phyloP scores from a whole-genome alignment of 2,797 vertebrate genomes.

The Sciurus vulgaris region DNA sequence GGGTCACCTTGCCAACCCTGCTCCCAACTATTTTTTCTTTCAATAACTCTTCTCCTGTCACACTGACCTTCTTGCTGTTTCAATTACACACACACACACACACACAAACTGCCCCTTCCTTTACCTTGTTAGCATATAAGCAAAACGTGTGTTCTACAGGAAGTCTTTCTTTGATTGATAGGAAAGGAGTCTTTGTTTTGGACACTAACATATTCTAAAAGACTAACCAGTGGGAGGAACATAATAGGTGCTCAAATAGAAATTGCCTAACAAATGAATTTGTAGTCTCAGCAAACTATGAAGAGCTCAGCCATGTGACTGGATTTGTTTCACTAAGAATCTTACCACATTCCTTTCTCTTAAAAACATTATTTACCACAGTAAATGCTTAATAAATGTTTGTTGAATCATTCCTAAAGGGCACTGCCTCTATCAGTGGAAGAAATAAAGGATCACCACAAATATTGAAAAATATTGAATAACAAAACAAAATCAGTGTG shows the following conservation, averaged over 20 bases:
- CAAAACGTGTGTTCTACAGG: background rate
- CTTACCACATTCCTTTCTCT: background rate
- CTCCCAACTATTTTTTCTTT: background rate
- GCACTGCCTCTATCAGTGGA: background rate
- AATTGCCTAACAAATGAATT: slow-evolving; percentile 51
- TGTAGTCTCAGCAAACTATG: slow-evolving; percentile 45
- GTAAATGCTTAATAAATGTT: slow-evolving; percentile 6
- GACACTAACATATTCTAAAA: background rate
- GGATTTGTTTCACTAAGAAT: slow-evolving; percentile 27
- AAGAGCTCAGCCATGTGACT: background rate
- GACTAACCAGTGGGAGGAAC: background rate
- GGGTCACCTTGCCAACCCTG: background rate
- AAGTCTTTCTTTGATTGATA: too few species aligned
- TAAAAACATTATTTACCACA: slow-evolving; percentile 34
- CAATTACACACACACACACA: background rate
- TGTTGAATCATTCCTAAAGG: background rate
- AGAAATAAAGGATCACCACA: background rate
- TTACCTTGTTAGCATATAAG: background rate
- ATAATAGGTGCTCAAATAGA: slow-evolving; percentile 7
- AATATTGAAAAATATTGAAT: background rate
- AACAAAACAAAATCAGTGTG: background rate
- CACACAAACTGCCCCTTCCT: background rate
- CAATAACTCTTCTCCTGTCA: background rate
- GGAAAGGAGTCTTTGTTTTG: background rate
- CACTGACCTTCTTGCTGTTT: background rate